Percentiles rank a stretch among this genome's conserved stretches.
These are phyloP conservation scores for Gibbula magus DNA, from an alignment of 2,888 invertebrate species.

Conservation along the genomic window DNA sequence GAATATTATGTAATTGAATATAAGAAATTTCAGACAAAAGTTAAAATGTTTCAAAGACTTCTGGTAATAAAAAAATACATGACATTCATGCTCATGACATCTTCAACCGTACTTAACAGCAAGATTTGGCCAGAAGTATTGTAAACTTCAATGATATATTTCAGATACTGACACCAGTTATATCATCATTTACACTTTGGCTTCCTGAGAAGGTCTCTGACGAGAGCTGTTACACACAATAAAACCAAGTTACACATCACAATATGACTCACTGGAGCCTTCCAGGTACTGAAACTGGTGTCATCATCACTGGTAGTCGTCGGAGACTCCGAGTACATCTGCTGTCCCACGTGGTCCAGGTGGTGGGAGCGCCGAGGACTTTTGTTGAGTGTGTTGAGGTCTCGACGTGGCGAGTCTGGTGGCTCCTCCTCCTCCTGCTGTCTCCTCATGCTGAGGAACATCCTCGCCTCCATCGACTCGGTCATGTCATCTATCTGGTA, in stretches of 20 bases:
- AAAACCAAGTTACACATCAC: too few relatives aligned
- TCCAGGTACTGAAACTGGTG: slow-evolving; percentile 69
- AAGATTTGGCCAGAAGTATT: too few relatives aligned
- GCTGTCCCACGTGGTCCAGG: slow-evolving; percentile 27
- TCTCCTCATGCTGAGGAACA: slow-evolving; percentile 69
- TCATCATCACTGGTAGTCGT: slow-evolving; percentile 69
- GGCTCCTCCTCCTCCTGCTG: slow-evolving; percentile 61
- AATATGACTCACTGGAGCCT: slow-evolving; percentile 59
- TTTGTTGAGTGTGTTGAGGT: slow-evolving; percentile 16
- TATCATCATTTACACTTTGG: too few relatives aligned
- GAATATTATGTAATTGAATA: too few relatives aligned
- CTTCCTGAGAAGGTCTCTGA: too few relatives aligned
- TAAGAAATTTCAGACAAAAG: too few relatives aligned
- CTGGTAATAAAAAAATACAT: too few relatives aligned
- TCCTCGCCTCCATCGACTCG: slow-evolving; percentile 69
- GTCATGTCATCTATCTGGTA: slow-evolving; percentile 68
- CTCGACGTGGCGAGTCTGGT: slow-evolving; percentile 43
- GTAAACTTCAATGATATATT: too few relatives aligned
- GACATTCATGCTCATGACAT: too few relatives aligned
- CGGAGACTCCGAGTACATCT: slow-evolving; percentile 61
- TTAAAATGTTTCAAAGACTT: too few relatives aligned
- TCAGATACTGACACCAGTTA: neutral
- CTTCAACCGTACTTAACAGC: too few relatives aligned
- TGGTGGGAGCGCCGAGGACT: slow-evolving; percentile 31
- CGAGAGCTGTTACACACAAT: too few relatives aligned